These are phyloP conservation scores for Sicus ferrugineus DNA, from an alignment of 2,888 invertebrate genomes.

Conservation along the genomic window DNA sequence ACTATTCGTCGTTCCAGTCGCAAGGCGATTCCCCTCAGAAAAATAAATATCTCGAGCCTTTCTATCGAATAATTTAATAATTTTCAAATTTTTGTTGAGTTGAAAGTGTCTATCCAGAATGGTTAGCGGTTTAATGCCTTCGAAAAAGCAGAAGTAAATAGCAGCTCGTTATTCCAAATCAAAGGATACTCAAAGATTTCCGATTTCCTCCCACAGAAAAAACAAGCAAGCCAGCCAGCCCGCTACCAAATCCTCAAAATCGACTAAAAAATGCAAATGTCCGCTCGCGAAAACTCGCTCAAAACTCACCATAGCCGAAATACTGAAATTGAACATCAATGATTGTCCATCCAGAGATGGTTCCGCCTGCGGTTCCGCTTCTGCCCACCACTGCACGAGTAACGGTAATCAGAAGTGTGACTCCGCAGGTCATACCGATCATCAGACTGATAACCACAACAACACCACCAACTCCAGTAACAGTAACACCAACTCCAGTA, in stretches of 20 bases:
- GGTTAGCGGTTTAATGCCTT: slow-evolving; percentile 42
- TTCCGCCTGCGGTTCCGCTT: no score
- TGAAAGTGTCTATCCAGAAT: slow-evolving; percentile 44
- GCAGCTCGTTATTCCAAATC: not conserved
- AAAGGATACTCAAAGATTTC: no score
- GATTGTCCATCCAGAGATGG: slow-evolving; percentile 23
- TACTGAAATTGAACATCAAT: slow-evolving; percentile 27
- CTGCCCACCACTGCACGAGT: no score
- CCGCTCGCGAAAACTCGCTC: slow-evolving; percentile 37
- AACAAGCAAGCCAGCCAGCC: slow-evolving; percentile 25
- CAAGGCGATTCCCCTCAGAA: slow-evolving; percentile 27
- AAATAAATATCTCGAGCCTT: slow-evolving; percentile 22
- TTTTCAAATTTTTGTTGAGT: slow-evolving; percentile 20
- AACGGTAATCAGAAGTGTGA: no score
- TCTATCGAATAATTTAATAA: slow-evolving; percentile 12
- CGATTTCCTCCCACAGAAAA: slow-evolving; percentile 12
- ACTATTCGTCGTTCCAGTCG: slow-evolving; percentile 13
- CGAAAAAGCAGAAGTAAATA: slow-evolving; percentile 40
- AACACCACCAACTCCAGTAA: no score
- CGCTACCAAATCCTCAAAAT: slow-evolving; percentile 35
- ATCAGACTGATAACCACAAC: not conserved
- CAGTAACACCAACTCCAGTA: no score
- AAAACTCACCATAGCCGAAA: slow-evolving; percentile 36
- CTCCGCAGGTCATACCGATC: no score
- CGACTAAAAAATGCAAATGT: slow-evolving; percentile 40